Conservation (phyloP, 2,113 vertebrate species). For the Nibea albiflora region DNA sequence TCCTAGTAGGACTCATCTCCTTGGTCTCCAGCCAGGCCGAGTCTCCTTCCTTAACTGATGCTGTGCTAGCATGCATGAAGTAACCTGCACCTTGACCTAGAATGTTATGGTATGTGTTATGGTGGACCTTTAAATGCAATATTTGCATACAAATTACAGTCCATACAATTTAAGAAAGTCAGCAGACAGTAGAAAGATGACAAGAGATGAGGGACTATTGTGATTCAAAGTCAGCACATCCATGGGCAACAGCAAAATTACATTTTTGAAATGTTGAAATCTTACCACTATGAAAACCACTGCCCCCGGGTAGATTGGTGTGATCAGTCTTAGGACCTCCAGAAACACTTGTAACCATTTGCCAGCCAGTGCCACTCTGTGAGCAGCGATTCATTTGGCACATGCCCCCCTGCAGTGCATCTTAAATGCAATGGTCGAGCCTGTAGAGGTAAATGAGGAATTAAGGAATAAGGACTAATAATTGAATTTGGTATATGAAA, state of each 20-base stretch:
- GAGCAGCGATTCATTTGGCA: slow-evolving; percentile 64
- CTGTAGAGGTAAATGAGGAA: slow-evolving; percentile 25
- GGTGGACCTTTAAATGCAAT: background rate
- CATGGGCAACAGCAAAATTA: too few relatives aligned
- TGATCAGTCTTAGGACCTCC: slow-evolving; percentile 58
- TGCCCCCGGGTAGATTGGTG: slow-evolving; percentile 56
- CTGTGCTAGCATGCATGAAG: slow-evolving; percentile 88
- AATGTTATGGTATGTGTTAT: background rate
- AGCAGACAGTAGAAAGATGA: too few relatives aligned
- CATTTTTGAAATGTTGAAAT: background rate
- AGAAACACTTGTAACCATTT: background rate
- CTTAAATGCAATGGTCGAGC: slow-evolving; percentile 47
- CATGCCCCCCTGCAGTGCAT: slow-evolving; percentile 52
- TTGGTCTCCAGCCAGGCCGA: slow-evolving; percentile 84
- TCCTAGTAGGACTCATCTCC: slow-evolving; percentile 79
- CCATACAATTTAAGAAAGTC: too few relatives aligned
- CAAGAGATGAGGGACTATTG: too few relatives aligned
- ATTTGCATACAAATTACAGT: background rate
- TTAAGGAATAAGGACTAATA: fast-evolving
- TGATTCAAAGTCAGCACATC: too few relatives aligned
- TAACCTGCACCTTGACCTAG: background rate
- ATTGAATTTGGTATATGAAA: background rate
- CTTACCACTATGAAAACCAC: background rate
- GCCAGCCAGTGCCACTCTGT: slow-evolving; percentile 28
- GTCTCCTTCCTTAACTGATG: slow-evolving; percentile 43